Evolutionary conservation across 1,140 invertebrate genomes (phyloP).

Genomic region (Ruditapes philippinarum): DNA sequence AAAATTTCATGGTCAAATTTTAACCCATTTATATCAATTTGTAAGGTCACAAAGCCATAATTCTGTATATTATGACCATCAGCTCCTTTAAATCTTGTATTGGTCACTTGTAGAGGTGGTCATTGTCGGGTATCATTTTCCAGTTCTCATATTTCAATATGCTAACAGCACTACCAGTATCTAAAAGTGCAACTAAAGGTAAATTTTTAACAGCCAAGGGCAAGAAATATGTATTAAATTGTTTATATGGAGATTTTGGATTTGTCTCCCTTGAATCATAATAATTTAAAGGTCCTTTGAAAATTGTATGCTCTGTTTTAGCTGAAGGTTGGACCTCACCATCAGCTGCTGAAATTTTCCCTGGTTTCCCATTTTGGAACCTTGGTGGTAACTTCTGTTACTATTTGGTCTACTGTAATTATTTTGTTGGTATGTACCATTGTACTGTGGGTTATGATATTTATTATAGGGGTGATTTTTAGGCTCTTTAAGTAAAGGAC

Average conservation of each 20-base stretch:
- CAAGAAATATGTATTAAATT: neutral
- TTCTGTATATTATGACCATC: neutral
- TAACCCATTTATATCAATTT: neutral
- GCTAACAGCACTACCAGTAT: neutral
- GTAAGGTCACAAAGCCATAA: neutral
- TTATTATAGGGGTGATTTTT: too few species aligned
- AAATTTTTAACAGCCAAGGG: neutral
- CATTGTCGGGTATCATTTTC: neutral
- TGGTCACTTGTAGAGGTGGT: neutral
- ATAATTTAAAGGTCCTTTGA: neutral
- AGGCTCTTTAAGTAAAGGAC: too few species aligned
- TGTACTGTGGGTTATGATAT: too few species aligned
- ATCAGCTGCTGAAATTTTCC: too few species aligned
- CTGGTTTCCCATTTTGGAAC: neutral
- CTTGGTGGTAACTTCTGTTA: neutral
- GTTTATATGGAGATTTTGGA: neutral
- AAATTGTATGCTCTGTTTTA: too few species aligned
- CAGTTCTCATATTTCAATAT: neutral
- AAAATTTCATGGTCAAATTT: neutral
- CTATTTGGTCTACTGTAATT: too few species aligned
- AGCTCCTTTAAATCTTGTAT: neutral
- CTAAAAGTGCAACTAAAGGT: neutral
- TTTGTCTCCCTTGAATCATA: neutral
- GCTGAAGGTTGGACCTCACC: neutral
- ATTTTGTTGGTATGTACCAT: too few species aligned